These are phyloP conservation scores for Clinocottus analis DNA, from an alignment of 2,113 vertebrate species.

Conservation along the genomic window DNA sequence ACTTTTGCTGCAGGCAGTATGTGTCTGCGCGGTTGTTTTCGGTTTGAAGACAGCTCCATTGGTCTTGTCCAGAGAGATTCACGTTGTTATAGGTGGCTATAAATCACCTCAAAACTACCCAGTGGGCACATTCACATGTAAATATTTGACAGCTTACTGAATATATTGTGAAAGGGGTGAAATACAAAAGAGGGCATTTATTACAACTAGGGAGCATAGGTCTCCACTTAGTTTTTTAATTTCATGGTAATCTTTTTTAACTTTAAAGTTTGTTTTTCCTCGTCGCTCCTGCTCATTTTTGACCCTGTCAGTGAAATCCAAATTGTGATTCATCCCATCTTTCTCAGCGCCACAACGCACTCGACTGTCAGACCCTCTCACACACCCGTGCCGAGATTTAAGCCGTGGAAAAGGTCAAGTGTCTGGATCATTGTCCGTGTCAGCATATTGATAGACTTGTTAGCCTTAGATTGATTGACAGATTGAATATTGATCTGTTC, in stretches of 20 bases:
- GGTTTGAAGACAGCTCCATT: slow-evolving; percentile 41
- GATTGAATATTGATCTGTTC: slow-evolving; percentile 59
- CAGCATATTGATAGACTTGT: slow-evolving; percentile 78
- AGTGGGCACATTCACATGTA: slow-evolving; percentile 44
- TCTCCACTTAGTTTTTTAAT: slow-evolving; percentile 48
- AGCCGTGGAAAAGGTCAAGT: slow-evolving; percentile 79
- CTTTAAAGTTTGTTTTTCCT: slow-evolving; percentile 48
- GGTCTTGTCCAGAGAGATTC: slow-evolving; percentile 23
- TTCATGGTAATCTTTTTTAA: slow-evolving; percentile 62
- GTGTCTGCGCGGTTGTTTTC: slow-evolving; percentile 23
- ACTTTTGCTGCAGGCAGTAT: slow-evolving; percentile 21
- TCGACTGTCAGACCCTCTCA: slow-evolving; percentile 55
- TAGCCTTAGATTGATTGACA: slow-evolving; percentile 72
- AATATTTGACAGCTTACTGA: slow-evolving; percentile 64
- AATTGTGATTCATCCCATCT: slow-evolving; percentile 69
- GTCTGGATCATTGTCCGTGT: slow-evolving; percentile 69
- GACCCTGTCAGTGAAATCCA: slow-evolving; percentile 70
- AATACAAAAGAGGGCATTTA: slow-evolving; percentile 47
- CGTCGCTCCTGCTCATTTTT: slow-evolving; percentile 55
- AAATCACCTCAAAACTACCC: slow-evolving; percentile 56
- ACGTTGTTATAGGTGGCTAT: slow-evolving; percentile 28
- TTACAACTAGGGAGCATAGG: slow-evolving; percentile 35
- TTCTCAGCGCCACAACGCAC: slow-evolving; percentile 28
- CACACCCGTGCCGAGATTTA: slow-evolving; percentile 68
- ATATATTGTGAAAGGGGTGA: slow-evolving; percentile 38